Percentiles rank a stretch among this genome's conserved stretches.
These are phyloP conservation scores for Colius striatus DNA, from an alignment of 2,113 vertebrate genomes.

Conservation along the genomic window DNA sequence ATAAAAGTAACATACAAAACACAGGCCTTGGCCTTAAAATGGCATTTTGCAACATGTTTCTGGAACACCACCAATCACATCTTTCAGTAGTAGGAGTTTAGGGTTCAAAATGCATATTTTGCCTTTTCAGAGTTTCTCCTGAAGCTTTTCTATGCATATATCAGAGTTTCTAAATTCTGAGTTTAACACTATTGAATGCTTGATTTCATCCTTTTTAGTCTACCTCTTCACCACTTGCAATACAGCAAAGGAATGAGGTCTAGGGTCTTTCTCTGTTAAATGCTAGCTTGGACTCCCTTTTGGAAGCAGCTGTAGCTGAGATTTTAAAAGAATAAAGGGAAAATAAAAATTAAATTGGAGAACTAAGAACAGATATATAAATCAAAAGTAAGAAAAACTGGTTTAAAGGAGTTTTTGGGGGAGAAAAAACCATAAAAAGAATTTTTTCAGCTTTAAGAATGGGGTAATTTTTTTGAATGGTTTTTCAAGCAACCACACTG, in stretches of 20 bases:
- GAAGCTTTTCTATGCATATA: not conserved
- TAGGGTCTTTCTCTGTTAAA: not conserved
- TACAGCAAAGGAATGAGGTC: not conserved
- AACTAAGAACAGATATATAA: not conserved
- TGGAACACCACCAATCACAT: not conserved
- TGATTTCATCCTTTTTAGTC: not conserved
- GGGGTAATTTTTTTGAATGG: not conserved
- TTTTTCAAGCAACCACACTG: not conserved
- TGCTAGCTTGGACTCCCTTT: not conserved
- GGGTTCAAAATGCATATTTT: not conserved
- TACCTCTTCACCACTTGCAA: not conserved
- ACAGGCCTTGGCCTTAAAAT: not conserved
- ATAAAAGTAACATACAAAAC: not conserved
- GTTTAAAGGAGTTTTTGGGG: rapidly evolving
- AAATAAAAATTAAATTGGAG: not conserved
- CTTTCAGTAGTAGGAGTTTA: not conserved
- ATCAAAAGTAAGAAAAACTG: not conserved
- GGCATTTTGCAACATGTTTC: not conserved
- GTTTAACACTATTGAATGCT: not conserved
- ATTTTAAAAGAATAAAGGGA: not conserved
- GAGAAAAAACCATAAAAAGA: not conserved
- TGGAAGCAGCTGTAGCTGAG: not conserved
- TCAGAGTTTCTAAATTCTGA: not conserved
- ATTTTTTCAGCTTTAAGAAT: not conserved
- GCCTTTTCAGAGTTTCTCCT: not conserved